Base-by-base conservation (phyloP, 1,140 invertebrate species). In the Zaprionus davidi region DNA sequence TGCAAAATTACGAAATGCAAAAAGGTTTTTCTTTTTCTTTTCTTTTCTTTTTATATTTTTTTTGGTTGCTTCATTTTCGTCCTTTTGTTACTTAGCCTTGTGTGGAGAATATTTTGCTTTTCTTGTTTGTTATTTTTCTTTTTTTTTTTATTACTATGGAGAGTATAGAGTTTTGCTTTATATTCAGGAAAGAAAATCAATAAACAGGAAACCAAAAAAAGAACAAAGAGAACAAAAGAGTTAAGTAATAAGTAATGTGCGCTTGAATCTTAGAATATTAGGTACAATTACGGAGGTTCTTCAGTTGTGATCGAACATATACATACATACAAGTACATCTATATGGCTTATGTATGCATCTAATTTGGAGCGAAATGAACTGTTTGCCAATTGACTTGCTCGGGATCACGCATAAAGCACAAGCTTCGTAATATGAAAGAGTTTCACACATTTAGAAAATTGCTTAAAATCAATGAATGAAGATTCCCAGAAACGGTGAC, bases 101-200 rank as follows among this genome's bases (percentile, higher is more conserved):
- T 81, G 82, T 81, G 76, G 88, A 91, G 82, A 78, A 79, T 64
- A 87, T 73, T 17, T 90, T 91, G 77, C 78, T 71, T 71, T 83
- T 78, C 75, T 81, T 85, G 72, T 46, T 46, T 46, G n/a, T 46
- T 46, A 17, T 46, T 46, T 38, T 13, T 38, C 0, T 15, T 1
- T 38, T 46, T 17, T 44, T 44, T 77, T 80, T 31, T 34, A 65
- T 81, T 69, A 81, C 70, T 76, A 78, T 86, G 71, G 79, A 90
- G 72, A 92, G 88, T 88, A 86, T 82, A 84, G 90, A 92, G 78
- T 73, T 81, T 67, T 76, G 80, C 64, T 88, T 81, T 53, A 70
- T 60, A 60, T 55, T 70, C 53, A 36, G 73, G 56, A 53, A 57
- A 70, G 66, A 72, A 79, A 60, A 26, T 11, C 9, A 34, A 26